Conservation (phyloP, 2,797 vertebrate species). For the Acanthis flammea region DNA sequence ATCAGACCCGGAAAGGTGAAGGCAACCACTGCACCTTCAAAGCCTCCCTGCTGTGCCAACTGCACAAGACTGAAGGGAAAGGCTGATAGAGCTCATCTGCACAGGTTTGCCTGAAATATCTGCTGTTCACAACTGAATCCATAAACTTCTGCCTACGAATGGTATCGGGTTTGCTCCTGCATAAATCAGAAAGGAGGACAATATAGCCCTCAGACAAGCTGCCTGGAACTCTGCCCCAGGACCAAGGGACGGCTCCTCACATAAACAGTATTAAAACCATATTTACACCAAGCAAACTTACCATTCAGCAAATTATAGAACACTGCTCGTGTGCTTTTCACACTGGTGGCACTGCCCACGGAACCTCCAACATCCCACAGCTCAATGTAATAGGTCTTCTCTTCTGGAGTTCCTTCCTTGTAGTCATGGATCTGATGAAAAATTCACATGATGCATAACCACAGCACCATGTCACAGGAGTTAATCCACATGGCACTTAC, state of each 20-base stretch:
- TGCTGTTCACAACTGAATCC: background rate
- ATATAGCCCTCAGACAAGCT: background rate
- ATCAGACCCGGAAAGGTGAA: background rate
- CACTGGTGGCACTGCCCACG: slow-evolving; percentile 90
- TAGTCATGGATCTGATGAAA: slow-evolving; percentile 91
- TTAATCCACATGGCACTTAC: background rate
- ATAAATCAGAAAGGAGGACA: background rate
- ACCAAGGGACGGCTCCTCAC: background rate
- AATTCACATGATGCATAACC: background rate
- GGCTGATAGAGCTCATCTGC: background rate
- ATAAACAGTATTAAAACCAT: background rate
- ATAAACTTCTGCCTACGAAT: background rate
- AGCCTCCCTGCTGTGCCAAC: background rate
- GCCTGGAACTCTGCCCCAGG: background rate
- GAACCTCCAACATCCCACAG: slow-evolving; percentile 98
- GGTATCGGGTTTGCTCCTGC: background rate
- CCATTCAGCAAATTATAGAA: slow-evolving; percentile 97
- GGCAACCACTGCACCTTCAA: background rate
- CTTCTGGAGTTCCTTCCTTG: slow-evolving; percentile 95
- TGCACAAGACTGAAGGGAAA: background rate
- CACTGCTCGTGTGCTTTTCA: slow-evolving; percentile 95
- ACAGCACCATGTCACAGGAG: background rate
- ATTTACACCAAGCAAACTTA: slow-evolving; percentile 53
- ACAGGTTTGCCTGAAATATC: background rate
- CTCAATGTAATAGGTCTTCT: slow-evolving; percentile 96